phyloP scores from a whole-genome alignment of 2,797 vertebrate genomes.

The Semaprochilodus insignis region DNA sequence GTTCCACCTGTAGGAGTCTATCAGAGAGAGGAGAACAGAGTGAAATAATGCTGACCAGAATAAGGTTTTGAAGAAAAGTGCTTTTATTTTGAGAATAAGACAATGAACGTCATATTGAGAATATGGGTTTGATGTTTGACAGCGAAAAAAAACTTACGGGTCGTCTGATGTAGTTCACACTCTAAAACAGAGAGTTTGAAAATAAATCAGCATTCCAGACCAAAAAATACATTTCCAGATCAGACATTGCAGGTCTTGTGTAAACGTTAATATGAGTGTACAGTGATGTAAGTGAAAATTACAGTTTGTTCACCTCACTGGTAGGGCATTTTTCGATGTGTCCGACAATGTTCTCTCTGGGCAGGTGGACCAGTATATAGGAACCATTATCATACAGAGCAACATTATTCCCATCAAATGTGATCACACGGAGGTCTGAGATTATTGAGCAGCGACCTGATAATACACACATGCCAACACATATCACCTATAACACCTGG shows the following conservation, averaged over 20 bases:
- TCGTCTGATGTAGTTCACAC: conserved; percentile 92
- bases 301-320: conserved; percentile 83
- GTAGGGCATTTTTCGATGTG: conserved; percentile 94
- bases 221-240: neutral
- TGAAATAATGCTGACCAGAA: neutral
- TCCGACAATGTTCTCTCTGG: conserved; percentile 90
- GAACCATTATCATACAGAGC: conserved; percentile 94
- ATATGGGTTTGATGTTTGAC: neutral
- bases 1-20: conserved; percentile 88
- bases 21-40: conserved; percentile 45
- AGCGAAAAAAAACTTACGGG: conserved; percentile 81
- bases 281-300: neutral
- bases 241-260: neutral
- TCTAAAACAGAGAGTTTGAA: conserved; percentile 79
- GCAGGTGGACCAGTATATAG: conserved; percentile 91
- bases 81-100: too few relatives aligned
- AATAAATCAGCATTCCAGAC: conserved; percentile 18
- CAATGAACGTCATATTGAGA: neutral
- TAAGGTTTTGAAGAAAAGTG: neutral
- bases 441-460: conserved; percentile 94
- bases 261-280: neutral
- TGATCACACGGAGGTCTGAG: conserved; percentile 94
- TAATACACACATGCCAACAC: conserved; percentile 13
- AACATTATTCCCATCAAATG: conserved; percentile 96
- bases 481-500: neutral